Base-by-base conservation (phyloP, 2,113 vertebrate genomes). In the Calidris pygmaea region DNA sequence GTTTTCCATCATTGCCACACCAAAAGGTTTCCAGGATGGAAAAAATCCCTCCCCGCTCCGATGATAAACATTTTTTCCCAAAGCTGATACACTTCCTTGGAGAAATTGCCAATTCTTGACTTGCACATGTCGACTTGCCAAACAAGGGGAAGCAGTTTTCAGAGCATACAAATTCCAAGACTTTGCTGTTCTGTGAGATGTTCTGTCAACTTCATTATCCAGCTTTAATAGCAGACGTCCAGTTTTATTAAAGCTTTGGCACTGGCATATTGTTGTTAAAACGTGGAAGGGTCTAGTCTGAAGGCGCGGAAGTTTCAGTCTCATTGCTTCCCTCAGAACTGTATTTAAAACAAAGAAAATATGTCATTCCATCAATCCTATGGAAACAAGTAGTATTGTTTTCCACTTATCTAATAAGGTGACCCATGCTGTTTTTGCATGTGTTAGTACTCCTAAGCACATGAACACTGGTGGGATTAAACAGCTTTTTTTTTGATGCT, bases 251-350 rank as follows among this genome's bases (percentile, higher is more conserved):
- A 95, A 74, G 85, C 80, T 89, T 76, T 58, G 93, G 80, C 84
- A 91, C 0, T 14, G 94, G 55, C 29, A 15, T 50, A 84, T 22
- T 79, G 91, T 90, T 48, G 86, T 86, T 75, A 97, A 89, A 79
- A 87, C 0, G 3, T 35, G 63, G 60, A 95, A 85, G 56, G 94
- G 95, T 86, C 92, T 75, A 3, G 22, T 71, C 76, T 96, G 88
- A 83, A 97, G 88, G 62, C 4, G 59, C 85, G 97, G 93, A 75
- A 98, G 82, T 92, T 95, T 96, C 91, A 95, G 55, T 95, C 96
- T 92, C 97, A 98, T 98, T 73, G 94, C 96, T 94, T 96, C 79
- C 92, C 84, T 94, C 20, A 47, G 59, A 95, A 50, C 95, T 97
- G 86, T 35, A 83, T 58, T 78, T 78, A 88, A 87, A 96, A 95